Base-by-base conservation (phyloP, 2,888 invertebrate species). In the Achlya flavicornis region DNA sequence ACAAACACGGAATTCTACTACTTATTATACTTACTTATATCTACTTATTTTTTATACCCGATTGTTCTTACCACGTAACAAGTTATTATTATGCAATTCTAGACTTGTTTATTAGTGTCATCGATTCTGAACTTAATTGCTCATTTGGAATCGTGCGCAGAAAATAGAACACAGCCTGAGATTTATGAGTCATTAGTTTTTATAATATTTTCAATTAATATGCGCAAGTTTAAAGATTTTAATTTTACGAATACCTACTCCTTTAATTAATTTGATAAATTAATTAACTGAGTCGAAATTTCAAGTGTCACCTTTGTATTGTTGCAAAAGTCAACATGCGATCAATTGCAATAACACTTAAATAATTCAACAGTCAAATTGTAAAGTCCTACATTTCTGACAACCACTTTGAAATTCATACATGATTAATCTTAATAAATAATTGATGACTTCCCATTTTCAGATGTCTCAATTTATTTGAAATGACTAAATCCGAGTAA, bases 391-490 rank as follows among this genome's bases (percentile, higher is more conserved):
- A 5, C 0, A 48, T 16, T 48, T 16, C 19, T 59, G n/a, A 59
- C 59, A 41, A 38, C 16, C 48, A 16, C 59, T 59, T 59, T 59
- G 38, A 38, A 38, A 59, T 38, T 38, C 58, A 16, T 59, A 38
- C 38, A 16, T 38, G 38, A 16, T 38, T 16, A 19, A 41, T 60
- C 26, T 60, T 12, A 60, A 26, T 43, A 60, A 60, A 43, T 43
- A 26, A 43, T 43, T 60, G 26, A 41, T 41, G 19, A 60, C 60
- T 41, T 19, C 16, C 11, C 60, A 60, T 43, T 43, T 41, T 12
- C 41, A 19, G 60, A 41, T 19, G 19, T 26, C 26, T 10, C 41
- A 60, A 43, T 60, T 26, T 60, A 60, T 60, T 60, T 60, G 60
- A 6, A 7, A 26, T 26, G 60, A 59, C 38, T 16, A 43, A 60